These are phyloP conservation scores for Pelochelys cantorii DNA, from an alignment of 2,797 vertebrate genomes.

Conservation along the genomic window DNA sequence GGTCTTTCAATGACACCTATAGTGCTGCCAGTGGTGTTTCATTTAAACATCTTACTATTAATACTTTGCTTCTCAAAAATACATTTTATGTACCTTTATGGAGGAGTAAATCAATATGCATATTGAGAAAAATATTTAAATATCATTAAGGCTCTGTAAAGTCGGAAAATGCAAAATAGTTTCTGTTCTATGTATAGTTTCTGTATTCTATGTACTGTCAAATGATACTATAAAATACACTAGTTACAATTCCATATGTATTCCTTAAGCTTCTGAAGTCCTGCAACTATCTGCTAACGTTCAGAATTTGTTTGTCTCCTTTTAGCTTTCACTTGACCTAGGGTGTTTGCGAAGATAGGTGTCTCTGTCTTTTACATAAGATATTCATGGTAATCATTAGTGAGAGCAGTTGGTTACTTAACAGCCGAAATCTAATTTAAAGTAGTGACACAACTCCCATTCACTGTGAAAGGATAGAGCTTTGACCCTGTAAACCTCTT, in stretches of 20 bases:
- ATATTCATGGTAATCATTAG: neutral
- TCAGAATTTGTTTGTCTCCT: neutral
- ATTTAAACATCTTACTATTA: neutral
- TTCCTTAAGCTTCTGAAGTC: neutral
- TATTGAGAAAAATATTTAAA: neutral
- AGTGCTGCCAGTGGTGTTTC: neutral
- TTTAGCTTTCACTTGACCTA: neutral
- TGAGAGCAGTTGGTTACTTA: neutral
- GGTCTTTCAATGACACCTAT: neutral
- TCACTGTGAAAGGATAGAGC: neutral
- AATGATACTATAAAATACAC: neutral
- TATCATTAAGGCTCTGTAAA: neutral
- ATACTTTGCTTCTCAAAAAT: conserved; percentile 4
- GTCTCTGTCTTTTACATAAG: neutral
- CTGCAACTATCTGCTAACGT: neutral
- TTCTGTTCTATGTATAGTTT: neutral
- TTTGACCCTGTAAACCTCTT: neutral
- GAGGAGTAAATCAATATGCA: neutral
- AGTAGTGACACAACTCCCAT: neutral
- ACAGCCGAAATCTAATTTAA: neutral
- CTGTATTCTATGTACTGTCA: neutral
- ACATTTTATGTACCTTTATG: neutral
- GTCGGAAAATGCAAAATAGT: neutral
- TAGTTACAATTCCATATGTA: neutral
- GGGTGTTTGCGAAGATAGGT: neutral